Conservation (phyloP, 1,140 invertebrate genomes). For the Batillaria attramentaria region DNA sequence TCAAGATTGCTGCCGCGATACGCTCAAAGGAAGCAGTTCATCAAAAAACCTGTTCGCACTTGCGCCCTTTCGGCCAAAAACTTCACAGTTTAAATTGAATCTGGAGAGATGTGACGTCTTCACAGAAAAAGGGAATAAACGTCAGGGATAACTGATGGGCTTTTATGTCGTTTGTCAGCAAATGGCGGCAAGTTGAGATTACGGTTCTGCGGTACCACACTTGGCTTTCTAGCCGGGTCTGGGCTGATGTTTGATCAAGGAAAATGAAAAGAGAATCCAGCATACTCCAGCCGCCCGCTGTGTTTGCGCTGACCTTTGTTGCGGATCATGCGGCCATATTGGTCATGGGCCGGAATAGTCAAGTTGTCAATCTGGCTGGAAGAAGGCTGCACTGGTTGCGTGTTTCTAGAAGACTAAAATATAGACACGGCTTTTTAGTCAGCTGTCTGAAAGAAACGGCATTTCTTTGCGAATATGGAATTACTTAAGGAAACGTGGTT, state of each 20-base stretch:
- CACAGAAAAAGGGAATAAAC: neutral
- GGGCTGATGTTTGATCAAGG: slow-evolving; percentile 30
- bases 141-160: neutral
- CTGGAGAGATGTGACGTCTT: neutral
- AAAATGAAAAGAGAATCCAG: slow-evolving; percentile 32
- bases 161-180: slow-evolving; percentile 13
- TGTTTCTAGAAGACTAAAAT: too few species aligned
- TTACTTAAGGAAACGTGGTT: too few species aligned
- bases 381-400: too few species aligned
- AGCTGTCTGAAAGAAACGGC: too few species aligned
- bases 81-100: slow-evolving; percentile 27
- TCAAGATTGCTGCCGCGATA: neutral
- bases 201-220: slow-evolving; percentile 16
- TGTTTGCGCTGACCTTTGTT: slow-evolving; percentile 33
- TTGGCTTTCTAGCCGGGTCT: slow-evolving; percentile 10
- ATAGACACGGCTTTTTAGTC: too few species aligned
- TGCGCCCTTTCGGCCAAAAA: slow-evolving; percentile 22
- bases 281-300: slow-evolving; percentile 15
- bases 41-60: slow-evolving; percentile 18
- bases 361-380: too few species aligned
- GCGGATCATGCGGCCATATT: slow-evolving; percentile 32
- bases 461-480: too few species aligned
- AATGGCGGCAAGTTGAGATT: slow-evolving; percentile 11
- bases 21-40: slow-evolving; percentile 6
- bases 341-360: too few species aligned